A percentile compares a stretch with the other conserved stretches of the same genome.
Conservation (phyloP, 2,797 vertebrate species). For the Picus viridis region DNA sequence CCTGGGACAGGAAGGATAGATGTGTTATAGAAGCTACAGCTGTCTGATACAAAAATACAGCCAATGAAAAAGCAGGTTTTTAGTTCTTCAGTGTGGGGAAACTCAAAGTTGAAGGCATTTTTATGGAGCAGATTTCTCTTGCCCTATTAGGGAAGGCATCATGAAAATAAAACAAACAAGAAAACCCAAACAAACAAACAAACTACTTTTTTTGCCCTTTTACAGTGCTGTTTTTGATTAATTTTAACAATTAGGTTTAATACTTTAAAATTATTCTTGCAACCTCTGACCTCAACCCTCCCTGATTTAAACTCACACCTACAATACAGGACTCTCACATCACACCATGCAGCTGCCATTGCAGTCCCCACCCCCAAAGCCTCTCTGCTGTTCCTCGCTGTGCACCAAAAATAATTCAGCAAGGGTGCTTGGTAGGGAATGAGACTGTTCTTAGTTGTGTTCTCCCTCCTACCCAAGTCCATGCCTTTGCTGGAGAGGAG, state of each 20-base stretch:
- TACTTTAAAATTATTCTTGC: background rate
- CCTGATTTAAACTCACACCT: background rate
- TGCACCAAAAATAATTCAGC: background rate
- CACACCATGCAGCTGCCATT: accelerated
- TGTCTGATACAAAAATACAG: background rate
- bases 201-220: background rate
- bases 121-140: background rate
- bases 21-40: background rate
- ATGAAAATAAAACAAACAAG: background rate
- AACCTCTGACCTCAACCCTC: background rate
- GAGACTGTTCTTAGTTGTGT: background rate
- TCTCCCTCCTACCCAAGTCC: background rate
- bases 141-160: background rate
- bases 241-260: background rate
- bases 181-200: too few species aligned
- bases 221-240: background rate
- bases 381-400: accelerated
- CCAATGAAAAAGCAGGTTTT: background rate
- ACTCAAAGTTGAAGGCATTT: background rate
- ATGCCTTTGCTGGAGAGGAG: conserved; percentile 20
- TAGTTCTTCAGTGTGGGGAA: background rate
- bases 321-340: background rate
- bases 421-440: background rate
- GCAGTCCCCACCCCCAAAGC: background rate
- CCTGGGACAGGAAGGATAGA: background rate